Conservation (phyloP, 2,888 invertebrate genomes). For the Diabrotica balteata region DNA sequence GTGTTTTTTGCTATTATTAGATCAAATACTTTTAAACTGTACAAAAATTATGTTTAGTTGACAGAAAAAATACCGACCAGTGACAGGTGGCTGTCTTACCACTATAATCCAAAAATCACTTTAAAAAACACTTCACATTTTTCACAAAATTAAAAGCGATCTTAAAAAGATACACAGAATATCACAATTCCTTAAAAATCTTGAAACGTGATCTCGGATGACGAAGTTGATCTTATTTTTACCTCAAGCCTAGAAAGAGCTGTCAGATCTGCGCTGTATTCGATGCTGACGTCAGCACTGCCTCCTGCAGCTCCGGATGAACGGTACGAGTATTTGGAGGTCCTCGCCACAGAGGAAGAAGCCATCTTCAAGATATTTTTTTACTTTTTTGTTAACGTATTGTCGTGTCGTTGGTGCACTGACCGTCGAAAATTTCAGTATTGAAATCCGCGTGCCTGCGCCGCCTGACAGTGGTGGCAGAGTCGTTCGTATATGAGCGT, state of each 20-base stretch:
- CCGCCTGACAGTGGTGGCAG: slow-evolving; percentile 67
- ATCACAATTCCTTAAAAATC: slow-evolving; percentile 25
- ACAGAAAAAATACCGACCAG: slow-evolving; percentile 17
- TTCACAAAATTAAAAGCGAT: slow-evolving; percentile 12
- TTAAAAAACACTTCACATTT: slow-evolving; percentile 38
- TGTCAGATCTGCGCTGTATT: slow-evolving; percentile 92
- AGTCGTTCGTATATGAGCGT: slow-evolving; percentile 69
- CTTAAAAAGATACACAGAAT: slow-evolving; percentile 30
- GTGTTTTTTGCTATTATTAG: too few relatives aligned
- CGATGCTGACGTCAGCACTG: slow-evolving; percentile 89
- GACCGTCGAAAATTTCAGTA: slow-evolving; percentile 57
- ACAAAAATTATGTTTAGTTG: too few relatives aligned
- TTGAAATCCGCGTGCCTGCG: slow-evolving; percentile 62
- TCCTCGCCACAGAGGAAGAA: slow-evolving; percentile 66
- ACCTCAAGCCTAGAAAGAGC: slow-evolving; percentile 96
- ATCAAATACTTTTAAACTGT: too few relatives aligned
- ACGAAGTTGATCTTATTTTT: slow-evolving; percentile 58
- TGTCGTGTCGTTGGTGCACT: slow-evolving; percentile 49
- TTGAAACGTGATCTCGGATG: slow-evolving; percentile 30
- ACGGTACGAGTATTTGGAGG: slow-evolving; percentile 92
- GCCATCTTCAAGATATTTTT: slow-evolving; percentile 30
- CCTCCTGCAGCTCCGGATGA: slow-evolving; percentile 80
- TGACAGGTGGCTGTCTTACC: slow-evolving; percentile 16
- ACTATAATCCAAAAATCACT: slow-evolving; percentile 17
- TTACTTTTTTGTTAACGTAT: slow-evolving; percentile 24